Evolutionary conservation across 2,113 vertebrate genomes (phyloP), one percentile per base, ranked within the genome.

Genomic region (Eretmochelys imbricata): DNA sequence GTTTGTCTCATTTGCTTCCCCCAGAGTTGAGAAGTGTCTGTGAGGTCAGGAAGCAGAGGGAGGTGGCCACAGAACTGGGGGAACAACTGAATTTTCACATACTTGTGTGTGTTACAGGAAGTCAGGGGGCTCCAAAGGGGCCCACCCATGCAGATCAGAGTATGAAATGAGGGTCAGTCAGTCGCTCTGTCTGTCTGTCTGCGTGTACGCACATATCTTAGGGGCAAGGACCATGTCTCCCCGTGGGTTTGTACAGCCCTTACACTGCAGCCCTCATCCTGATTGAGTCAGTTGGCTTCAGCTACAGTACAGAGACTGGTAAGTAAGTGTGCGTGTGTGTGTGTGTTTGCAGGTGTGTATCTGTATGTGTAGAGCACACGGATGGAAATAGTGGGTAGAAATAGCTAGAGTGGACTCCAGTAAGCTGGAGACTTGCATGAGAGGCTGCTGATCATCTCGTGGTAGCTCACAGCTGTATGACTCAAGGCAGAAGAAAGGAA

Each of bases 1-100:
- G 92, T 97, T 95, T 93, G 46, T 97, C 87, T 91, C 85, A 24
- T 78, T 80, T 94, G 72, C 1, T 2, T 92, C 93, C 91, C 86
- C 24, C 62, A 85, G 81, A 94, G 75, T 84, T 96, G 92, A 25
- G 62, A 89, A 80, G 38, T 65, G 5, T 27, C 80, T 82, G 90
- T 93, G 93, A 90, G 91, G 84, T 4, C 62, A 6, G 0, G 0
- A 35, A 51, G 85, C 90, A 97, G 96, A 86, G 95, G 93, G 94
- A 88, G 57, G 88, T 78, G 55, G 72, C 53, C 89, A 92, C 83
- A 38, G 59, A 80, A 38, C 88, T 85, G 54, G 80, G 85, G 78
- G 89, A 89, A 89, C 89, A 84, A 76, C 89, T 80, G 75, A 22
- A 0, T 51, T 92, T 88, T 80, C 55, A 95, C 83, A 59, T 42